Conservation (phyloP, 2,797 vertebrate genomes). For the Echiichthys vipera region DNA sequence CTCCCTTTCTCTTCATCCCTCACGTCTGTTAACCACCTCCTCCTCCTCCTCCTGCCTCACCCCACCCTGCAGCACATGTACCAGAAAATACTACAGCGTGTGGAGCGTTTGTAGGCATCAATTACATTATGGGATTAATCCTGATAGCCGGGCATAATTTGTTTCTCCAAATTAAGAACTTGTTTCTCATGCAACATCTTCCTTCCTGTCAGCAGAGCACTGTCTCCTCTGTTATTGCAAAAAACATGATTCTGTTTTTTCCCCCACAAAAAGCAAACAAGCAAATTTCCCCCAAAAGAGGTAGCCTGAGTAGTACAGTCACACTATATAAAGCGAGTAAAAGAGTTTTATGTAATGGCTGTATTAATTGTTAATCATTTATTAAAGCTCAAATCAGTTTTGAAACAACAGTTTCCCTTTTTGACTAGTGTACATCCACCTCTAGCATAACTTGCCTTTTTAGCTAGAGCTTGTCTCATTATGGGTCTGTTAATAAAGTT, state of each 20-base stretch:
- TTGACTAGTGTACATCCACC: neutral
- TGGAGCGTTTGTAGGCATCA: conserved; percentile 4
- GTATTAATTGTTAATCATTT: neutral
- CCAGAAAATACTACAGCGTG: neutral
- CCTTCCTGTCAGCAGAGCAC: neutral
- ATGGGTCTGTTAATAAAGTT: neutral
- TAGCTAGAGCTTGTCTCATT: neutral
- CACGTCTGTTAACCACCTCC: conserved; percentile 56
- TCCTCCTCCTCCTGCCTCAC: conserved; percentile 20
- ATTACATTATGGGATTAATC: neutral
- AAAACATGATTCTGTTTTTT: too few relatives aligned
- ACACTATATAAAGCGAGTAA: too few relatives aligned
- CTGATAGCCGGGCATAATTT: neutral
- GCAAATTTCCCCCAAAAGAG: neutral
- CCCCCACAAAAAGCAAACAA: neutral
- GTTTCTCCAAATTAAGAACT: neutral
- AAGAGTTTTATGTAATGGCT: too few relatives aligned
- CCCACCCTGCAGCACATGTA: conserved; percentile 42
- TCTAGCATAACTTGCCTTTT: neutral
- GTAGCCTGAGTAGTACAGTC: too few relatives aligned
- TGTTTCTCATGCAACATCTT: neutral
- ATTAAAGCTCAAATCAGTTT: neutral
- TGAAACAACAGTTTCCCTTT: neutral
- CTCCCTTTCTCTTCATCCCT: conserved; percentile 78
- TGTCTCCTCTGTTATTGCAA: neutral